Evolutionary conservation across 2,797 vertebrate species (phyloP).

Genomic region (Peromyscus attwateri): DNA sequence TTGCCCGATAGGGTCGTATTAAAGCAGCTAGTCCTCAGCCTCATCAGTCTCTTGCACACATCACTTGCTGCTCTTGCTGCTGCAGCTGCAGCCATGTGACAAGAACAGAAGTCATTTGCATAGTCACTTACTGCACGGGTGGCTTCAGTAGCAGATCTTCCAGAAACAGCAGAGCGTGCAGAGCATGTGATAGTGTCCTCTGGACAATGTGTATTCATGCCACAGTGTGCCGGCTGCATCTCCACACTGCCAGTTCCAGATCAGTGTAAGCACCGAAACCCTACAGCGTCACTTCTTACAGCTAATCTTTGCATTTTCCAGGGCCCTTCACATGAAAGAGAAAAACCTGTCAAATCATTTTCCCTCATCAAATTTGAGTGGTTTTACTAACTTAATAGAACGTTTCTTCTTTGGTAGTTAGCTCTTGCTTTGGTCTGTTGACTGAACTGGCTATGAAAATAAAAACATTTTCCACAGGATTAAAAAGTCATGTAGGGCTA

Average conservation of each 20-base stretch:
- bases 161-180: slow-evolving; percentile 19
- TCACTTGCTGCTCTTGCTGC: background rate
- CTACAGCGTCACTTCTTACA: background rate
- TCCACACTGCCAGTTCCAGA: background rate
- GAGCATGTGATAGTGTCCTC: slow-evolving; percentile 19
- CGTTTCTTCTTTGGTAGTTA: slow-evolving; percentile 62
- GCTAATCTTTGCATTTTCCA: slow-evolving; percentile 7
- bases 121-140: background rate
- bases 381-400: background rate
- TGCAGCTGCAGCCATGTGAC: background rate
- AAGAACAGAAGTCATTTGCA: background rate
- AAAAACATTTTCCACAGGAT: slow-evolving; percentile 50
- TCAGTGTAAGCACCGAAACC: background rate
- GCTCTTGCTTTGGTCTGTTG: slow-evolving; percentile 60
- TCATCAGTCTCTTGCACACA: background rate
- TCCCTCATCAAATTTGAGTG: slow-evolving; percentile 18
- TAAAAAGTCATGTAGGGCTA: slow-evolving; percentile 28
- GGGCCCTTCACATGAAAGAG: background rate
- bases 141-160: background rate
- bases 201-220: slow-evolving; percentile 44
- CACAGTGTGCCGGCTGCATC: background rate
- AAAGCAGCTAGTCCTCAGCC: background rate
- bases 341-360: background rate
- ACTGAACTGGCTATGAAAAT: slow-evolving; percentile 39
- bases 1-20: background rate